Conservation (phyloP, 2,888 invertebrate genomes). For the Argyra leucocephala region DNA sequence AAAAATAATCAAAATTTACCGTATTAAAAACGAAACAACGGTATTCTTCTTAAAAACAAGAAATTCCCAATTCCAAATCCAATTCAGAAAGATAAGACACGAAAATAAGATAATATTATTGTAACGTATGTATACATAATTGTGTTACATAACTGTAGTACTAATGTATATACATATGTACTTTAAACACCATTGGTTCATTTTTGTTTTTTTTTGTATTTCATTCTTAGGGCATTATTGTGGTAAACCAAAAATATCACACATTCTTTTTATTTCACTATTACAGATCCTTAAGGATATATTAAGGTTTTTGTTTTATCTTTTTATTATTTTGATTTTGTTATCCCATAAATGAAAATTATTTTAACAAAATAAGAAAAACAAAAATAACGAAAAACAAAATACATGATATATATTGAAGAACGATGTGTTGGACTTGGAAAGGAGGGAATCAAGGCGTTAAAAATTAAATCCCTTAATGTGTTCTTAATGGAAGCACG, state of each 20-base stretch:
- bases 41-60: too few relatives aligned
- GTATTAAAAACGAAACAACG: too few relatives aligned
- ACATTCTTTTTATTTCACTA: background rate
- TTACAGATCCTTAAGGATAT: background rate
- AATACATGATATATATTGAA: background rate
- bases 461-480: slow-evolving; percentile 6
- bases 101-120: too few relatives aligned
- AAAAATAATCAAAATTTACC: too few relatives aligned
- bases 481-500: slow-evolving; percentile 6
- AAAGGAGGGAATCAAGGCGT: background rate
- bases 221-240: background rate
- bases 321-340: background rate
- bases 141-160: too few relatives aligned
- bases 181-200: too few relatives aligned
- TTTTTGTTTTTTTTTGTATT: too few relatives aligned
- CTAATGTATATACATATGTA: too few relatives aligned
- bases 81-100: too few relatives aligned
- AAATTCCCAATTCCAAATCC: too few relatives aligned
- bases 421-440: too few relatives aligned
- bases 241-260: background rate
- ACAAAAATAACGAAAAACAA: background rate
- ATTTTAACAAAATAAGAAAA: background rate
- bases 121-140: too few relatives aligned
- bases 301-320: background rate
- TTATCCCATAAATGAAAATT: background rate